Conservation (phyloP, 2,113 vertebrate species). For the Neolamprologus sp. region DNA sequence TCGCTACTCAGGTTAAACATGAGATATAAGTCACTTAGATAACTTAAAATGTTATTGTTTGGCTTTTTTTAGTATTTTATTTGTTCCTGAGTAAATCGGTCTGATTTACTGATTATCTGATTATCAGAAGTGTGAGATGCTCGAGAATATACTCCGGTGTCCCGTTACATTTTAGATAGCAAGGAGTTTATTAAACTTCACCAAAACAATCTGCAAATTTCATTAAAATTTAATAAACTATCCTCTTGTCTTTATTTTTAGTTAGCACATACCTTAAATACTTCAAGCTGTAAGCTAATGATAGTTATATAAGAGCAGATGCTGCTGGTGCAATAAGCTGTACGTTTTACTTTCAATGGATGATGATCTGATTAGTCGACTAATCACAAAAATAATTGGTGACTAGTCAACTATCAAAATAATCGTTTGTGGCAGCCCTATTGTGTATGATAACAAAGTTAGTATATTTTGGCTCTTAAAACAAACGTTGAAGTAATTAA, state of each 20-base stretch:
- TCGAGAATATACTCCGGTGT: rapidly evolving
- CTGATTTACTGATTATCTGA: not conserved
- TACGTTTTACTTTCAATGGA: rapidly evolving
- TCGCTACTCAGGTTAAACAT: no score
- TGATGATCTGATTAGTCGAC: rapidly evolving
- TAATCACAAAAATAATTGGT: rapidly evolving
- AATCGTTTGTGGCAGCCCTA: not conserved
- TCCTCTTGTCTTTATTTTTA: not conserved
- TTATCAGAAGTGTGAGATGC: not conserved
- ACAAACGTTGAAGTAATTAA: rapidly evolving
- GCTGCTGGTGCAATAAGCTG: not conserved
- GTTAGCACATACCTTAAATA: not conserved
- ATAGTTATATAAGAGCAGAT: not conserved
- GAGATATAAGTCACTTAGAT: no score
- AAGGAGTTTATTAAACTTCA: not conserved
- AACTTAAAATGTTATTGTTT: no score
- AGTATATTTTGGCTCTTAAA: not conserved
- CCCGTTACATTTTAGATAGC: not conserved
- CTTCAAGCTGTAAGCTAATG: not conserved
- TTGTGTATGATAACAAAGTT: not conserved
- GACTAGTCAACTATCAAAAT: not conserved
- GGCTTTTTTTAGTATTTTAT: no score
- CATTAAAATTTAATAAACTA: rapidly evolving
- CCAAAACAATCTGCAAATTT: rapidly evolving
- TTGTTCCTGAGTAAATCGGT: no score